Evolutionary conservation across 1,140 invertebrate species (phyloP).

Genomic region (Drosophila navojoa): DNA sequence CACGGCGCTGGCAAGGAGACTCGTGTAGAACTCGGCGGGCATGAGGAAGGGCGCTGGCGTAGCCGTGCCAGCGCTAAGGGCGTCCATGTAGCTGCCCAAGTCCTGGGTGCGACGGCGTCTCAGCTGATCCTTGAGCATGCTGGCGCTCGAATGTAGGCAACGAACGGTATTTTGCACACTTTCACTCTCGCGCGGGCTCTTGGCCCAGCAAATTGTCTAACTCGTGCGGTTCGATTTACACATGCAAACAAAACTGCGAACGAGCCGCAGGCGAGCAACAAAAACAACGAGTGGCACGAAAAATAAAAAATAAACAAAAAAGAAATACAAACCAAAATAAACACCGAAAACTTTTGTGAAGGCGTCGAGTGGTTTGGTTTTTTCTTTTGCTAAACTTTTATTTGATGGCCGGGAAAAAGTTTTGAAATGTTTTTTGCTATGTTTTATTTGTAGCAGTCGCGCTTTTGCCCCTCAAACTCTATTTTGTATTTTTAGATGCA

Average conservation of each 20-base stretch:
- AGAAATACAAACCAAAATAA: constrained; percentile 12
- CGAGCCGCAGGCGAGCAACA: constrained; percentile 10
- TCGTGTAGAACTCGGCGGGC: constrained; percentile 91
- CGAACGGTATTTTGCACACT: constrained; percentile 48
- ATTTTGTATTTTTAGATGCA: constrained; percentile 59
- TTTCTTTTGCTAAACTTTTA: constrained; percentile 72
- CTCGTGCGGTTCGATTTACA: constrained; percentile 61
- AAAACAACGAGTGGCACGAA: constrained; percentile 15
- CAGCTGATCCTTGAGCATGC: constrained; percentile 68
- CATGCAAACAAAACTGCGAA: constrained; percentile 34
- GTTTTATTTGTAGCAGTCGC: constrained; percentile 40
- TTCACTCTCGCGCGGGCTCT: constrained; percentile 57
- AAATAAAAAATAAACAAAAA: constrained; percentile 1
- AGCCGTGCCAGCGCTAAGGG: constrained; percentile 40
- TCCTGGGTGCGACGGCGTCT: constrained; percentile 49
- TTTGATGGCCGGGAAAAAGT: constrained; percentile 62
- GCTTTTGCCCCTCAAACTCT: constrained; percentile 22
- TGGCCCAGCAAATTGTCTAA: constrained; percentile 58
- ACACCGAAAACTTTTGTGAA: constrained; percentile 36
- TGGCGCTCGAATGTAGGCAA: constrained; percentile 64
- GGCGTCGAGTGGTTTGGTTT: constrained; percentile 30
- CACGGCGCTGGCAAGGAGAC: constrained; percentile 88
- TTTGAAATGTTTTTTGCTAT: constrained; percentile 23
- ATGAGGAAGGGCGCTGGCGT: constrained; percentile 86
- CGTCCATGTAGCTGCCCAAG: constrained; percentile 46